phyloP scores from a whole-genome alignment of 2,888 invertebrate species.

The Orthosia incerta region DNA sequence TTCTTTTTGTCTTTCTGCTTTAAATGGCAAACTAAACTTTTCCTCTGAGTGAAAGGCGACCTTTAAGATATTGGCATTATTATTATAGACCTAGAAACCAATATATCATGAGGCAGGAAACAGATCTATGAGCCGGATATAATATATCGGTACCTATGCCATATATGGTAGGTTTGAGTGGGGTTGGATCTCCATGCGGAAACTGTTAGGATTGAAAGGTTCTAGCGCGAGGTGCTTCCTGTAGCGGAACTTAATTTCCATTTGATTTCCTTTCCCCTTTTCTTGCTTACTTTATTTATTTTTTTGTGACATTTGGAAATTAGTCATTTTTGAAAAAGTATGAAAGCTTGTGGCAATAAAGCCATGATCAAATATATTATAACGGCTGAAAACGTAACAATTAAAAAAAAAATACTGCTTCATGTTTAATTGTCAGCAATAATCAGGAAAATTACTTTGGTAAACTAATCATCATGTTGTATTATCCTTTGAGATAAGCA shows the following conservation, averaged over 20 bases:
- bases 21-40: too few species aligned
- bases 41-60: not conserved
- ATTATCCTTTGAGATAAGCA: too few species aligned
- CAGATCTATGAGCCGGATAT: not conserved
- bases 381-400: too few species aligned
- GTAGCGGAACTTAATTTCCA: constrained; percentile 26
- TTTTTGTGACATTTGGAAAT: not conserved
- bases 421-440: too few species aligned
- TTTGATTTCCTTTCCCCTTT: constrained; percentile 28
- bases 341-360: not conserved
- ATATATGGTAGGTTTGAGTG: constrained; percentile 7
- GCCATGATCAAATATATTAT: too few species aligned
- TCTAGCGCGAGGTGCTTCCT: constrained; percentile 1
- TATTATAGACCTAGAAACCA: too few species aligned
- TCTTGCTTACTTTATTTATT: not conserved
- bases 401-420: too few species aligned
- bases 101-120: not conserved
- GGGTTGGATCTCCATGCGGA: constrained; percentile 15
- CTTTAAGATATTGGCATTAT: not conserved
- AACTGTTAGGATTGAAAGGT: constrained; percentile 26
- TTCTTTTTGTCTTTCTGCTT: too few species aligned
- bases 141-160: constrained; percentile 6
- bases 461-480: too few species aligned
- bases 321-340: not conserved
- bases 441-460: too few species aligned